Percentiles rank a stretch among this genome's conserved stretches.
phyloP scores from a whole-genome alignment of 2,888 invertebrate genomes.

The Ramazzottius varieornatus region DNA sequence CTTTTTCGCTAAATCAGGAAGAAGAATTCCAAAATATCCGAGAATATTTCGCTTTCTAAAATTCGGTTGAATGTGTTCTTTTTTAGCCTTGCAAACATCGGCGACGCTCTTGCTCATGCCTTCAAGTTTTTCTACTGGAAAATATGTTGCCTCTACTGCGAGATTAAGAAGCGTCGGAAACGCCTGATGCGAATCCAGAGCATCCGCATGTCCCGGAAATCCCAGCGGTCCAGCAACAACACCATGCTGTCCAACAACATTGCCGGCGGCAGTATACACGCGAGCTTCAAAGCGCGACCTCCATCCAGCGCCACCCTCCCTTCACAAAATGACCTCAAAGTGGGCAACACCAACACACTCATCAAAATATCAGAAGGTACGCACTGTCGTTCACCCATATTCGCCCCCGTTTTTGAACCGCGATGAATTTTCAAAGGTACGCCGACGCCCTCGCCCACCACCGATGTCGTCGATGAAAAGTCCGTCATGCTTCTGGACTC shows the following conservation, averaged over 20 bases:
- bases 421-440: too few relatives aligned
- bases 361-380: too few relatives aligned
- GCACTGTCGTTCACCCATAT: too few relatives aligned
- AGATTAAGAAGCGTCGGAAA: conserved; percentile 30
- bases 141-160: conserved; percentile 58
- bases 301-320: neutral
- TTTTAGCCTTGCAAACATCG: conserved; percentile 39
- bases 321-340: neutral
- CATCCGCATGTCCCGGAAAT: conserved; percentile 7
- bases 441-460: neutral
- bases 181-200: conserved; percentile 4
- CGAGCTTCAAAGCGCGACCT: conserved; percentile 5
- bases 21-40: too few relatives aligned
- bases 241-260: conserved; percentile 48
- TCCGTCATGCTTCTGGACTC: neutral
- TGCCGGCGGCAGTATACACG: conserved; percentile 29
- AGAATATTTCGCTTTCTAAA: too few relatives aligned
- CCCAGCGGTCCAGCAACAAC: conserved; percentile 24
- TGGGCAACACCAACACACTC: neutral
- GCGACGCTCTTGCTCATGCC: conserved; percentile 73
- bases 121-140: conserved; percentile 81
- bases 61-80: too few relatives aligned
- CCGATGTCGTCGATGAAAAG: too few relatives aligned
- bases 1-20: too few relatives aligned
- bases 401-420: too few relatives aligned